These are phyloP conservation scores for Indicator maculatus DNA, from an alignment of 2,113 vertebrate species.

Conservation along the genomic window DNA sequence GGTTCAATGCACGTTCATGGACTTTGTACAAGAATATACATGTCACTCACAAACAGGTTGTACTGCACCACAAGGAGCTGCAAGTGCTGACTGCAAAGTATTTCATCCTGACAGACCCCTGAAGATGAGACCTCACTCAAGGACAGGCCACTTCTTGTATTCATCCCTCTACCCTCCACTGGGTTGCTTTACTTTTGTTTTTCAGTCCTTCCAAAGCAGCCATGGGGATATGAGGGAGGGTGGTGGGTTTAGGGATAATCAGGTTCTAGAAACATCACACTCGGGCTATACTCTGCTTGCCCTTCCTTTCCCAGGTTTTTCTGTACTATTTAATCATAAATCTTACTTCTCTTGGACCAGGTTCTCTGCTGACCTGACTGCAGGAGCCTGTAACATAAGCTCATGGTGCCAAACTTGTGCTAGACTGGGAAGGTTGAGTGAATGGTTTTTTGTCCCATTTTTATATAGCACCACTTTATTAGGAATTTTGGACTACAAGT, in stretches of 20 bases:
- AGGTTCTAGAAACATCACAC: neutral
- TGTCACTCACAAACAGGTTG: conserved; percentile 45
- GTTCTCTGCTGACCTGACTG: neutral
- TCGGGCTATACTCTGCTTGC: neutral
- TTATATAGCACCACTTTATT: neutral
- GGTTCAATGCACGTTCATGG: conserved; percentile 46
- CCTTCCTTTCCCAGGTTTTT: neutral
- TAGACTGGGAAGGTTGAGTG: neutral
- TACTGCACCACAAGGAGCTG: neutral
- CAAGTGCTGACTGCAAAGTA: conserved; percentile 7
- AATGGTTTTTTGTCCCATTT: neutral
- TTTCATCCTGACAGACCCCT: neutral
- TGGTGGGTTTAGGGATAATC: neutral
- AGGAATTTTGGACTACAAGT: neutral
- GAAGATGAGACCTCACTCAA: neutral
- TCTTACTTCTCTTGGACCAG: neutral
- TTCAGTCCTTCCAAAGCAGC: neutral
- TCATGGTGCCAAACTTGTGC: neutral
- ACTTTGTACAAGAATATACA: conserved; percentile 49
- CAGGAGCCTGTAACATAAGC: neutral
- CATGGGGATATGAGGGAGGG: accelerated
- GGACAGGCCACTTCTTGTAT: neutral
- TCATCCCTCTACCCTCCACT: neutral
- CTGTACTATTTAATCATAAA: neutral
- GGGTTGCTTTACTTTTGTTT: neutral